Percentiles rank a stretch among this genome's conserved stretches.
Conservation (phyloP, 1,140 invertebrate species). For the Caenorhabditis brenneri region DNA sequence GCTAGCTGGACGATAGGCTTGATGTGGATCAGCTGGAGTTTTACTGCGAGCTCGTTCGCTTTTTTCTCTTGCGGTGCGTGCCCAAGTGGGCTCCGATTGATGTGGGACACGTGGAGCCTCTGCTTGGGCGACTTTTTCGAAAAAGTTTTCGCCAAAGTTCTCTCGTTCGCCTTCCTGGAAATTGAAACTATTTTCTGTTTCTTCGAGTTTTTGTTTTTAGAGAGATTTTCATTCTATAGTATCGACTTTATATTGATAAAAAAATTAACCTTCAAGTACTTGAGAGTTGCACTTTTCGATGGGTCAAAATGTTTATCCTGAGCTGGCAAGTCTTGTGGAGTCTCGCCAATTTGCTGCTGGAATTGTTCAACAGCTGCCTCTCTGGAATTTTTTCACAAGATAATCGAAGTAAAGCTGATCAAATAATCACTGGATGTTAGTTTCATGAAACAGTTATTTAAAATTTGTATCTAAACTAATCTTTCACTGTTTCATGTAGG, state of each 20-base stretch:
- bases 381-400: conserved; percentile 12
- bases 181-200: too few relatives aligned
- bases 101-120: conserved; percentile 59
- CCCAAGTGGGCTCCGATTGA: conserved; percentile 61
- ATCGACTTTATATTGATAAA: not conserved
- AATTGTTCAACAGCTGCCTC: conserved; percentile 50
- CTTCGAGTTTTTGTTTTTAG: too few relatives aligned
- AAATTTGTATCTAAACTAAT: too few relatives aligned
- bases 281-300: conserved; percentile 50
- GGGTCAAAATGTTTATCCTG: conserved; percentile 53
- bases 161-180: conserved; percentile 55
- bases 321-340: conserved; percentile 36
- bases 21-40: conserved; percentile 54
- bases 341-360: conserved; percentile 37
- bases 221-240: not conserved
- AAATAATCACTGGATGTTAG: too few relatives aligned
- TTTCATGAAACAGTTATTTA: too few relatives aligned
- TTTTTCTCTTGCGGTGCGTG: conserved; percentile 56
- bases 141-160: conserved; percentile 59
- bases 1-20: not conserved
- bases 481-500: too few relatives aligned
- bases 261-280: conserved; percentile 42
- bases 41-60: conserved; percentile 59
- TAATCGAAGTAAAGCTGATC: too few relatives aligned
- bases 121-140: conserved; percentile 60